These are phyloP conservation scores for Melanotaenia trifasciata DNA, from an alignment of 2,797 vertebrate genomes.

Conservation along the genomic window DNA sequence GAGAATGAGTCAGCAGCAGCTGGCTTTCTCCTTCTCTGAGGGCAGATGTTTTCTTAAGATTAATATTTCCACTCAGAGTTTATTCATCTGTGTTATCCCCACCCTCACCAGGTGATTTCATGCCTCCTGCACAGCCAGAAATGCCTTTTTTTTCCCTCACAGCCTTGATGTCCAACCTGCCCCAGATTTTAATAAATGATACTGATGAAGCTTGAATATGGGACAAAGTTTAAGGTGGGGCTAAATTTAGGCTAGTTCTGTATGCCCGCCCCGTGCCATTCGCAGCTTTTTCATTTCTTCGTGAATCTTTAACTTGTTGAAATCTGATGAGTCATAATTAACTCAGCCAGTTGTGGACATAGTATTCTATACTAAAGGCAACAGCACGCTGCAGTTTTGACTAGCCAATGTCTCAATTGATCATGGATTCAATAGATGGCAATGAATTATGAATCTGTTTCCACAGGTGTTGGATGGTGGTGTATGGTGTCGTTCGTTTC, in stretches of 20 bases:
- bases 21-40: conserved; percentile 40
- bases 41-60: conserved; percentile 74
- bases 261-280: conserved; percentile 25
- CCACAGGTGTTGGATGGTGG: conserved; percentile 28
- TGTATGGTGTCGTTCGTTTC: conserved; percentile 34
- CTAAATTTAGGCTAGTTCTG: conserved; percentile 66
- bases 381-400: conserved; percentile 26
- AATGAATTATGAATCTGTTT: conserved; percentile 72
- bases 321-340: conserved; percentile 58
- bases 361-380: conserved; percentile 20
- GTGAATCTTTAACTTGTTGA: conserved; percentile 66
- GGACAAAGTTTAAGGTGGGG: conserved; percentile 16
- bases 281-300: conserved; percentile 53
- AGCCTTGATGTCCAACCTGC: conserved; percentile 50
- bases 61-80: conserved; percentile 71
- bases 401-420: conserved; percentile 51
- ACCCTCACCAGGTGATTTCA: conserved; percentile 74
- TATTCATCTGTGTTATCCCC: conserved; percentile 65
- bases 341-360: conserved; percentile 15
- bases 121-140: conserved; percentile 63
- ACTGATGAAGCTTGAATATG: conserved; percentile 46
- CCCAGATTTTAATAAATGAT: conserved; percentile 71
- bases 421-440: conserved; percentile 40
- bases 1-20: conserved; percentile 60
- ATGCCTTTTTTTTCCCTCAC: conserved; percentile 31